Base-by-base conservation (phyloP, 2,888 invertebrate species). In the Aleiodes leptofemur region DNA sequence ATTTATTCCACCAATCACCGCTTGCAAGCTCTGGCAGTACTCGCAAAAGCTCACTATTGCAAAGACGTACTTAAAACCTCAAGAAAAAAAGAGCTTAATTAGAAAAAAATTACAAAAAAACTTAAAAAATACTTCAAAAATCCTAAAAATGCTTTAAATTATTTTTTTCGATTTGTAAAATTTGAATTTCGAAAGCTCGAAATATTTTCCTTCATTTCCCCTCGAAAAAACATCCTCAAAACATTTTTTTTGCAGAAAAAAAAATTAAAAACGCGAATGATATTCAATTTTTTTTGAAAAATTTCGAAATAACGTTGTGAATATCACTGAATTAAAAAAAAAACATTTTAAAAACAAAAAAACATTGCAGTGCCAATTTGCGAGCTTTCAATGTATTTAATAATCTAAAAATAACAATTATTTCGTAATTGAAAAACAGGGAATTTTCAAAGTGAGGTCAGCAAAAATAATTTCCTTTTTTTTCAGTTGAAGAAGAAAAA, bases 371-470 rank as follows among this genome's bases (percentile, higher is more conserved):
- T 51, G 73, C 34, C 50, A 31, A 69, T 74, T 68, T 59, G 29
- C 9, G 29, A 3, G 16, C 14, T 23, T 16, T 23, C 16, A 64
- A 55, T 55, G 16, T 55, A 29, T 61, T 14, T 43, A 13, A 59
- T 53, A 72, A 48, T 71, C 69, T 75, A 74, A 77, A 79, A 79
- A 78, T 80, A 80, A 74, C n/a, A 76, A 55, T 53, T 69, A 77
- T 81, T 78, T 77, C 77, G 78, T 75, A 81, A 81, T 81, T 81
- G 29, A 59, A 78, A 23, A 75, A 69, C 72, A 77, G 72, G 72
- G 16, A 68, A 64, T 64, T 79, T 66, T 73, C 72, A 66, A n/a
- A n/a, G 14, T 23, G 11, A 68, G 50, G 51, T 51, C 14, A n/a
- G 29, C 23, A 23, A 51, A 13, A 66, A 29, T 31, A n/a, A 51